A percentile compares a stretch with the other conserved stretches of the same genome.
Conservation (phyloP, 2,113 vertebrate species). For the Motacilla alba region DNA sequence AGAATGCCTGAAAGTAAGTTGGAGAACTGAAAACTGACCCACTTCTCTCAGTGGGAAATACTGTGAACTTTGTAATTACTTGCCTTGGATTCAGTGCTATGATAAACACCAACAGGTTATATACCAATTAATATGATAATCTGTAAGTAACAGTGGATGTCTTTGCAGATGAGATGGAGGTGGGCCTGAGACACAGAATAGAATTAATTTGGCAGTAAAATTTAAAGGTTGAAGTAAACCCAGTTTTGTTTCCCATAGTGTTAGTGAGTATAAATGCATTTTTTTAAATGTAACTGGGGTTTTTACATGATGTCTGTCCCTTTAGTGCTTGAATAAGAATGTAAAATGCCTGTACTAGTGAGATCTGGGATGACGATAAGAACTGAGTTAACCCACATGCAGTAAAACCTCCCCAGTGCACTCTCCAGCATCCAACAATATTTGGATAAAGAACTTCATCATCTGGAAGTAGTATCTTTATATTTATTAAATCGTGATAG, state of each 20-base stretch:
- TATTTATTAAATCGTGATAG: background rate
- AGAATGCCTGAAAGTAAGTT: background rate
- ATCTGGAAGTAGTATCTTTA: background rate
- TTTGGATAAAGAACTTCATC: background rate
- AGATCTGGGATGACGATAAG: background rate
- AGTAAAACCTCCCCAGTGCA: background rate
- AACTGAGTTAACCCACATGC: background rate
- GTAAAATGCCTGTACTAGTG: background rate
- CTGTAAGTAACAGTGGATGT: background rate
- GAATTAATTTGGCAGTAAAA: background rate
- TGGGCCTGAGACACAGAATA: background rate
- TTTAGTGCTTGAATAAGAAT: background rate
- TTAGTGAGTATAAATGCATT: background rate
- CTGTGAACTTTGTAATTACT: background rate
- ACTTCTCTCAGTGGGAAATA: background rate
- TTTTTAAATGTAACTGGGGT: background rate
- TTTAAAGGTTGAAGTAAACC: background rate
- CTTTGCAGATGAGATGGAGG: background rate
- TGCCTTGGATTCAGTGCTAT: background rate
- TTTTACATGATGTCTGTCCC: background rate
- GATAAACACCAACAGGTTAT: background rate
- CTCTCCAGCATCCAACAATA: background rate
- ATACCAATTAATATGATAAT: background rate
- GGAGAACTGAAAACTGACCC: background rate
- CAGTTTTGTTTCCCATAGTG: background rate